These are phyloP conservation scores for Callipepla californica DNA, from an alignment of 2,113 vertebrate genomes.

Conservation along the genomic window DNA sequence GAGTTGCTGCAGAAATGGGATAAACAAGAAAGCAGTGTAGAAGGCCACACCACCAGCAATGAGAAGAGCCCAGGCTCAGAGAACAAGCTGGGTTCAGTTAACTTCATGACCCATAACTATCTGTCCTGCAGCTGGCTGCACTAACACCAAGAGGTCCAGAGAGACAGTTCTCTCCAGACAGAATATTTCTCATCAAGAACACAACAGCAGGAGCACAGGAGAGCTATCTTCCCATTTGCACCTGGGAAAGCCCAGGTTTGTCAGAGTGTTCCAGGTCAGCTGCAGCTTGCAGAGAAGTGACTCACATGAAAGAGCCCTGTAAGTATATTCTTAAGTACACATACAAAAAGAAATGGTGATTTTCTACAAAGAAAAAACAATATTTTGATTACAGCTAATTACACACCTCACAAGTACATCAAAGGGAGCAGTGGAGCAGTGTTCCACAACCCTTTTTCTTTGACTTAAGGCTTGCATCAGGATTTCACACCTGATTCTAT, in stretches of 20 bases:
- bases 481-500: slow-evolving; percentile 37
- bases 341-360: slow-evolving; percentile 64
- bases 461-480: not conserved
- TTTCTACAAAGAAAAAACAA: slow-evolving; percentile 72
- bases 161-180: not conserved
- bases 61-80: not conserved
- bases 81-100: not conserved
- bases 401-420: slow-evolving; percentile 60
- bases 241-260: slow-evolving; percentile 23
- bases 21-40: not conserved
- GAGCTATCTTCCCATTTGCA: not conserved
- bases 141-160: fast-evolving
- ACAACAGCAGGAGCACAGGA: not conserved
- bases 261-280: not conserved
- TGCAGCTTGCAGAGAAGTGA: not conserved
- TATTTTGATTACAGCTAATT: slow-evolving; percentile 74
- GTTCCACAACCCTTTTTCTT: not conserved
- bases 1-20: not conserved
- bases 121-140: not conserved
- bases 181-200: not conserved
- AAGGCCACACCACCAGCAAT: not conserved
- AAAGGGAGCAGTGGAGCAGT: not conserved
- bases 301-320: not conserved
- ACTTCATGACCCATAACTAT: fast-evolving
- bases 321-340: not conserved